A percentile compares a stretch with the other conserved stretches of the same genome.
Conservation (phyloP, 2,888 invertebrate genomes). For the Phalera bucephala region DNA sequence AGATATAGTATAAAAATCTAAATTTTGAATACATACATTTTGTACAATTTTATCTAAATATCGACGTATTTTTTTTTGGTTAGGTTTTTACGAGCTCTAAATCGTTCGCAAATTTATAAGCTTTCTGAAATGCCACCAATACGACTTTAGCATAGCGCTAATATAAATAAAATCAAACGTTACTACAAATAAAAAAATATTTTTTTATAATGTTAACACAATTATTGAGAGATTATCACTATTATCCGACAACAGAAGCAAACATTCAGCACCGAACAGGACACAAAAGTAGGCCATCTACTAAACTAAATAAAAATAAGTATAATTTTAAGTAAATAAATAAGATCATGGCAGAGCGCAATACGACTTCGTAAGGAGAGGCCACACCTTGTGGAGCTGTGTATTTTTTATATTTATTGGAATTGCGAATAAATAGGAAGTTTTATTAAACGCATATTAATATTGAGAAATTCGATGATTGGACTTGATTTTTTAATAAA, state of each 20-base stretch:
- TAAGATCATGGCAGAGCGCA: background rate
- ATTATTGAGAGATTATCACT: background rate
- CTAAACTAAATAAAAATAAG: background rate
- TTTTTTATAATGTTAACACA: background rate
- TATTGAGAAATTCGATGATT: too few relatives aligned
- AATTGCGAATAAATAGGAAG: too few relatives aligned
- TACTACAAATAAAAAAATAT: too few relatives aligned
- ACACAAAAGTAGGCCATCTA: background rate
- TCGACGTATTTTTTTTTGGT: background rate
- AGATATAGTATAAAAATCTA: constrained; percentile 2
- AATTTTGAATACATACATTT: background rate
- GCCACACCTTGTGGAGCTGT: too few relatives aligned
- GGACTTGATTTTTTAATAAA: too few relatives aligned
- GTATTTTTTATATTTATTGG: too few relatives aligned
- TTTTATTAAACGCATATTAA: too few relatives aligned
- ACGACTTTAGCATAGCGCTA: background rate
- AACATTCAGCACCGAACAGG: background rate
- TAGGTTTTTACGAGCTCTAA: background rate
- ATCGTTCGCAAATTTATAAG: background rate
- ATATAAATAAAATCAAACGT: too few relatives aligned
- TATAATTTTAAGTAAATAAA: background rate
- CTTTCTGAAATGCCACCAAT: background rate
- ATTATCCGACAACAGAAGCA: background rate
- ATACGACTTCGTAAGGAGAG: too few relatives aligned
- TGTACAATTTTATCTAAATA: background rate